These are phyloP conservation scores for Onychomys leucogaster DNA, from an alignment of 2,797 vertebrate species.

Conservation along the genomic window DNA sequence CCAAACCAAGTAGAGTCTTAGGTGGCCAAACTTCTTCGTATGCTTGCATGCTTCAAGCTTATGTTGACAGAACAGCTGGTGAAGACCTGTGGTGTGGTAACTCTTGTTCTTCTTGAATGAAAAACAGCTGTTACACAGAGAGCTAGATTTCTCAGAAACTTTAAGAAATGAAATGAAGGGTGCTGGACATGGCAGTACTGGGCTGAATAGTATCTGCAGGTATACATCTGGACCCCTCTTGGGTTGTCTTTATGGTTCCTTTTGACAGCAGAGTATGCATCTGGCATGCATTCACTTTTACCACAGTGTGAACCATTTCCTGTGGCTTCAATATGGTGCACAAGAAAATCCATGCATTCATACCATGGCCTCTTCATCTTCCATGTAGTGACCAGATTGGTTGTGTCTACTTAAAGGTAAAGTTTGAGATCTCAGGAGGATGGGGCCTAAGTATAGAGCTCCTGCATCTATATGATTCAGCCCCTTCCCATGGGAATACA, in stretches of 20 bases:
- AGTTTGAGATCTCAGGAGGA: neutral
- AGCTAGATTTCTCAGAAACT: neutral
- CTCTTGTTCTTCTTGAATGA: neutral
- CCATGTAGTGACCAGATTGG: neutral
- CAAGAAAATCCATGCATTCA: neutral
- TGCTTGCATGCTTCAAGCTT: neutral
- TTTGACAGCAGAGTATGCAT: neutral
- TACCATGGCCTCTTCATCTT: neutral
- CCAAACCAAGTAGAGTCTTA: neutral
- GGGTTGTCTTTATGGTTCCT: neutral
- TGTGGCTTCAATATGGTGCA: neutral
- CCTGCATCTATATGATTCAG: neutral
- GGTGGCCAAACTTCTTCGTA: neutral
- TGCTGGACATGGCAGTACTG: rapidly evolving
- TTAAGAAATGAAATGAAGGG: neutral
- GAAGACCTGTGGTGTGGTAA: neutral
- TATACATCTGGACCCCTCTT: neutral
- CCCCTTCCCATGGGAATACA: neutral
- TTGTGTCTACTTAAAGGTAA: neutral
- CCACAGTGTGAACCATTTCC: neutral
- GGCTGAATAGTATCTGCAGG: rapidly evolving
- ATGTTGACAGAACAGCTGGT: neutral
- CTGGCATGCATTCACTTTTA: neutral
- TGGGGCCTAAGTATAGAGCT: neutral
- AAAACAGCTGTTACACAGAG: neutral